Percentiles rank a stretch among this genome's conserved stretches.
Conservation (phyloP, 2,888 invertebrate species). For the Flexamia atlantica region DNA sequence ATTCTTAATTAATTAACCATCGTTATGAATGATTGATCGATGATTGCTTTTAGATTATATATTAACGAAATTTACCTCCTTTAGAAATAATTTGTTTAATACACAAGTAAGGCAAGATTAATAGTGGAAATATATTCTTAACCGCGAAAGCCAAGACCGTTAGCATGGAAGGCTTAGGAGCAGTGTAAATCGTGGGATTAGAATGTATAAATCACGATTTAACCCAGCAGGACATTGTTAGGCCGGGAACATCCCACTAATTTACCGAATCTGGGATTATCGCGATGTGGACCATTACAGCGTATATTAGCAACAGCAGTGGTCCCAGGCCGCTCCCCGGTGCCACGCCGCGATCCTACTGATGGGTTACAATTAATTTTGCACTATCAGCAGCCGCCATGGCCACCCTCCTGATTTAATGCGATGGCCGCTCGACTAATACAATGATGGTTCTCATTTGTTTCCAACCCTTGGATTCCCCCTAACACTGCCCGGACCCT, state of each 20-base stretch:
- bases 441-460: constrained; percentile 61
- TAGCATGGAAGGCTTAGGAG: constrained; percentile 4
- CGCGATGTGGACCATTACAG: constrained; percentile 2
- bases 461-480: constrained; percentile 36
- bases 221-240: constrained; percentile 19
- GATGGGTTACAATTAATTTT: constrained; percentile 61
- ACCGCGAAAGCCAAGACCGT: neutral
- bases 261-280: constrained; percentile 35
- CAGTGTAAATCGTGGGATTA: constrained; percentile 15
- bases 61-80: too few species aligned
- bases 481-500: constrained; percentile 33
- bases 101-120: too few species aligned
- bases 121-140: too few species aligned
- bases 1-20: too few species aligned
- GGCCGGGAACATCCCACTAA: constrained; percentile 7
- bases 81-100: too few species aligned
- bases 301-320: neutral
- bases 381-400: constrained; percentile 56
- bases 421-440: constrained; percentile 58
- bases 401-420: constrained; percentile 62
- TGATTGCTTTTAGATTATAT: too few species aligned
- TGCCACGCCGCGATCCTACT: neutral
- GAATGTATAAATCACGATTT: constrained; percentile 4
- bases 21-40: too few species aligned
- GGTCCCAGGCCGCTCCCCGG: constrained; percentile 14